Evolutionary conservation across 2,888 invertebrate genomes (phyloP).

Genomic region (Choristoneura rosaceana): DNA sequence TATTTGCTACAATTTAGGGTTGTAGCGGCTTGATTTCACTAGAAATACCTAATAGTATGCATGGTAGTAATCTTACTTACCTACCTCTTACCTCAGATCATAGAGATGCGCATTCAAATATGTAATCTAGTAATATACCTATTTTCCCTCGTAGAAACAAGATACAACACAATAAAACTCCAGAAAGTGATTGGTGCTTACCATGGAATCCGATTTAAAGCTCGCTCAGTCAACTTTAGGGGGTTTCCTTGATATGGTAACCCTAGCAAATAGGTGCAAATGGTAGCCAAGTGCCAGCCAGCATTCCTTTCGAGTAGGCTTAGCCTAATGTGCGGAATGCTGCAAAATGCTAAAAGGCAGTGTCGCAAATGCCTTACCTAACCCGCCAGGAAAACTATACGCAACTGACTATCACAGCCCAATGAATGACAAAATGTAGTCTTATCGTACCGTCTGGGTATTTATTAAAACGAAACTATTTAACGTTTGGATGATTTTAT

Average conservation of each 20-base stretch:
- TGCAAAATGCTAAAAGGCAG: conserved; percentile 21
- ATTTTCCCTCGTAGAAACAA: no score
- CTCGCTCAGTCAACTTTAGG: no score
- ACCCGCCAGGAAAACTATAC: conserved; percentile 27
- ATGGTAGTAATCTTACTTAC: no score
- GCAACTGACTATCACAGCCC: conserved; percentile 10
- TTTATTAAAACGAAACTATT: neutral
- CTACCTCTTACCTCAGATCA: no score
- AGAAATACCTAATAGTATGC: neutral
- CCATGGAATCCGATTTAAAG: no score
- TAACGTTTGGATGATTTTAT: neutral
- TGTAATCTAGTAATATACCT: no score
- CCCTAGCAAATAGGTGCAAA: conserved; percentile 19
- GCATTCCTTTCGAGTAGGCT: conserved; percentile 40
- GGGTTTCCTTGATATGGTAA: neutral
- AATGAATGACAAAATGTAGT: conserved; percentile 10
- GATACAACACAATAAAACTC: no score
- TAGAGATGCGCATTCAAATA: no score
- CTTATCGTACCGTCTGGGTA: neutral
- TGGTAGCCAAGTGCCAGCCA: conserved; percentile 23
- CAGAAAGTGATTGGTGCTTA: no score
- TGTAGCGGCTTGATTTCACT: neutral
- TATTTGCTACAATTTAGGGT: neutral
- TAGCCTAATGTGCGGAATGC: conserved; percentile 40
- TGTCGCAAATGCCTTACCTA: conserved; percentile 39